Evolutionary conservation across 1,140 invertebrate species (phyloP).

Genomic region (Drosophila lacertosa): DNA sequence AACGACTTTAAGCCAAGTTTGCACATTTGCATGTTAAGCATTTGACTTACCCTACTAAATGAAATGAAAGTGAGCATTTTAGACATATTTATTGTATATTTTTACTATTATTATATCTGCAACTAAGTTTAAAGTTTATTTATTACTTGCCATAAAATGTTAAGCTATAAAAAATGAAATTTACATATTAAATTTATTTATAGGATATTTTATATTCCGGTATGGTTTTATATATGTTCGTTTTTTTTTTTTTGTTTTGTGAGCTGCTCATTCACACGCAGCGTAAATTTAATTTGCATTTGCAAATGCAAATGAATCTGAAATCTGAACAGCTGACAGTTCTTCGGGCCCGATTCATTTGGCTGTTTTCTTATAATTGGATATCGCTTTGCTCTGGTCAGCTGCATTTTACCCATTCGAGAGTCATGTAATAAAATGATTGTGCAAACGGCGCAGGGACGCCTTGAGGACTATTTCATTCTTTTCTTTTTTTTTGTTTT

Average conservation of each 20-base stretch:
- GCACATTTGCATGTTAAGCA: slow-evolving; percentile 36
- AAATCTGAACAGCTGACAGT: slow-evolving; percentile 56
- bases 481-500: slow-evolving; percentile 27
- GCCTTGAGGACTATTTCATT: slow-evolving; percentile 18
- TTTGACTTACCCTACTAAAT: slow-evolving; percentile 17
- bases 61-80: neutral
- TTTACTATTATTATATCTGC: no score
- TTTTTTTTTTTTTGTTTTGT: slow-evolving; percentile 20
- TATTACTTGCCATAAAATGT: no score
- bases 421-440: slow-evolving; percentile 22
- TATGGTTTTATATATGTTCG: neutral
- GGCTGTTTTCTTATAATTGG: slow-evolving; percentile 75
- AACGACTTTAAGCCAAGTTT: slow-evolving; percentile 20
- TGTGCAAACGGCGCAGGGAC: slow-evolving; percentile 12
- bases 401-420: slow-evolving; percentile 54
- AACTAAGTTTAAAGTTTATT: no score
- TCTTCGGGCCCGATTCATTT: slow-evolving; percentile 60
- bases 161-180: no score
- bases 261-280: slow-evolving; percentile 41
- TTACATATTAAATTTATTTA: neutral
- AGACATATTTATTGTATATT: no score
- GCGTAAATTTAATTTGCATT: slow-evolving; percentile 73
- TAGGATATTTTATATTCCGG: slow-evolving; percentile 1
- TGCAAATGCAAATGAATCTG: slow-evolving; percentile 67
- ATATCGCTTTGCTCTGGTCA: slow-evolving; percentile 63